Base-by-base conservation (phyloP, 2,888 invertebrate species). In the Acleris cristana region DNA sequence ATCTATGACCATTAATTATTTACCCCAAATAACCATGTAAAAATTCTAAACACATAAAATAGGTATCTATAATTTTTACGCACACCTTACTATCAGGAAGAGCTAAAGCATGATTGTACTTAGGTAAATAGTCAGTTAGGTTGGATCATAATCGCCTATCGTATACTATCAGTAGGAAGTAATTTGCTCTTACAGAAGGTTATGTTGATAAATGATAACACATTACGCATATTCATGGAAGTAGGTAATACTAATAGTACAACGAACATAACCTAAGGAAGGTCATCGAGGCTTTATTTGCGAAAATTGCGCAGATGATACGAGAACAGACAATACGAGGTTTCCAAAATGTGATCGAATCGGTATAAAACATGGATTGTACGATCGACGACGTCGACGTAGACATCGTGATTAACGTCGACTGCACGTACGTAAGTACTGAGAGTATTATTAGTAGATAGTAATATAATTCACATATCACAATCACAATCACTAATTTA, bases 181-280 rank as follows among this genome's bases (percentile, higher is more conserved):
- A 87, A 90, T 91, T 90, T 88, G 83, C 85, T 85, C 86, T 81
- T 76, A 76, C 78, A 86, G 90, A 92, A 92, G 91, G 91, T 88
- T 86, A 85, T 76, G 74, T 79, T 84, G 90, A 89, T 92, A 91
- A 89, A 85, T 78, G 78, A 79, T 80, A 71, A 69, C 69, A 58
- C 62, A 55, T 60, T 65, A 65, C 60, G 71, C 77, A 72, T 58
- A 55, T 64, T 67, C 65, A 34, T 63, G 34, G 30, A 40, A 54
- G 53, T n/a, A n/a, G n/a, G n/a, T 48, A 67, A 54, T 53, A 58
- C 34, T 10, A 34, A 10, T 34, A 34, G 34, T 45, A 44, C 19
- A 45, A 14, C 12, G 12, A 57, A 57, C n/a, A 57, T 4, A 26
- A 48, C 23, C 19, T 26, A 8, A 51, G 2, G 26, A 26, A 58